These are phyloP conservation scores for Campopleginae sp. DNA, from an alignment of 2,888 invertebrate genomes.

Conservation along the genomic window DNA sequence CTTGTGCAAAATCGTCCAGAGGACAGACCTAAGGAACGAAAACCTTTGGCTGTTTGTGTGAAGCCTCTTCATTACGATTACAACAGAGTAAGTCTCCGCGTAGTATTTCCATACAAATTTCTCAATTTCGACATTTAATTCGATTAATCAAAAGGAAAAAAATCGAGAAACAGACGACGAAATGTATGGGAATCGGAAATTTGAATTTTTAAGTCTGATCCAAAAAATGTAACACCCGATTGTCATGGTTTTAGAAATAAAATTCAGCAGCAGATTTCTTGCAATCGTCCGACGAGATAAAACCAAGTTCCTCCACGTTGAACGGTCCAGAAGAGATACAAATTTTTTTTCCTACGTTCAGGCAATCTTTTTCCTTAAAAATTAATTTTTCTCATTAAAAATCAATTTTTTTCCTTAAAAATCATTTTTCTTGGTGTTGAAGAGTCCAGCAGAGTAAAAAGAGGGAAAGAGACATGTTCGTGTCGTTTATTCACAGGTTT, in stretches of 20 bases:
- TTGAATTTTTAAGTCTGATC: not conserved
- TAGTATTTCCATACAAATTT: not conserved
- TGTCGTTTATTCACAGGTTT: slow-evolving; percentile 84
- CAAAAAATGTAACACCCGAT: too few relatives aligned
- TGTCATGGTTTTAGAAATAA: too few relatives aligned
- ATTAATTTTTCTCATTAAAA: not conserved
- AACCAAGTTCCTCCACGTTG: too few relatives aligned
- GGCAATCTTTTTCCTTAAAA: not conserved
- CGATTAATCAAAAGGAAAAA: not conserved
- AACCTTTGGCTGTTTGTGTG: slow-evolving; percentile 92
- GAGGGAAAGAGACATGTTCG: not conserved
- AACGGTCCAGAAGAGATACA: not conserved
- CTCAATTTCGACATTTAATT: not conserved
- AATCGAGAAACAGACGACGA: not conserved
- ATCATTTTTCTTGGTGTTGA: too few relatives aligned
- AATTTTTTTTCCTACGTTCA: not conserved
- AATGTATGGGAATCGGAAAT: not conserved
- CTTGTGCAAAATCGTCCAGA: slow-evolving; percentile 86
- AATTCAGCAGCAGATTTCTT: too few relatives aligned
- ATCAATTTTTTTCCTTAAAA: not conserved
- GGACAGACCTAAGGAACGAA: slow-evolving; percentile 85
- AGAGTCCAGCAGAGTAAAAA: not conserved
- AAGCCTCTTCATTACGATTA: slow-evolving; percentile 96
- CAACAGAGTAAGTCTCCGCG: slow-evolving; percentile 86
- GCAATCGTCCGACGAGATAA: too few relatives aligned